A percentile compares a stretch with the other conserved stretches of the same genome.
phyloP scores from a whole-genome alignment of 2,797 vertebrate genomes.

The Limosa lapponica region DNA sequence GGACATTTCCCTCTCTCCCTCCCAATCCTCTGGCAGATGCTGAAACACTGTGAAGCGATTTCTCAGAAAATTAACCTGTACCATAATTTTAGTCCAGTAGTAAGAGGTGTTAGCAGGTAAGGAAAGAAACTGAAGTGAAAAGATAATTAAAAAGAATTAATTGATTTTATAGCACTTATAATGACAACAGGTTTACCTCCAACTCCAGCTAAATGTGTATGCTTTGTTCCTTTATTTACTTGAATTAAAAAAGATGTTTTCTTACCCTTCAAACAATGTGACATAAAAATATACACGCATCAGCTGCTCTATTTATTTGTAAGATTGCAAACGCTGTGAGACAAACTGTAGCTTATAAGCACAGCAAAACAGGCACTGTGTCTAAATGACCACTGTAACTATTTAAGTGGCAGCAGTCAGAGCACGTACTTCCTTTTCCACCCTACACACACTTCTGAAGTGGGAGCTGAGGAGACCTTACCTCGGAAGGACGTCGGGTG shows the following conservation, averaged over 20 bases:
- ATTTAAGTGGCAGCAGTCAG: neutral
- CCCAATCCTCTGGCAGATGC: neutral
- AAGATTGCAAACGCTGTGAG: neutral
- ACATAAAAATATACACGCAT: neutral
- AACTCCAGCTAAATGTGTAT: neutral
- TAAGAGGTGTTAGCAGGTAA: neutral
- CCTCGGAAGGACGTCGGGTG: conserved; percentile 80
- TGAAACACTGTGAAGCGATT: neutral
- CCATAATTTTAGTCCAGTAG: neutral
- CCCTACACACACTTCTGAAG: neutral
- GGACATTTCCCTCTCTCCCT: no score
- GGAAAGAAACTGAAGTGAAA: neutral
- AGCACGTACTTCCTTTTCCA: neutral
- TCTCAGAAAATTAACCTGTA: neutral
- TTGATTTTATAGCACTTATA: neutral
- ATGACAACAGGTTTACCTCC: neutral
- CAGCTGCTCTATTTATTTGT: neutral
- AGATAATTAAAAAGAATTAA: neutral
- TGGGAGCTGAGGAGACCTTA: conserved; percentile 56
- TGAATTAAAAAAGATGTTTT: neutral
- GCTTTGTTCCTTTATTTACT: neutral
- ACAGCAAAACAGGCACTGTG: neutral
- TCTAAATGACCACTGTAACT: neutral
- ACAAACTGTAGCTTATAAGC: neutral
- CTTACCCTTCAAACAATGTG: neutral